Base-by-base conservation (phyloP, 2,797 vertebrate genomes). In the Chaetodon trifasciatus region DNA sequence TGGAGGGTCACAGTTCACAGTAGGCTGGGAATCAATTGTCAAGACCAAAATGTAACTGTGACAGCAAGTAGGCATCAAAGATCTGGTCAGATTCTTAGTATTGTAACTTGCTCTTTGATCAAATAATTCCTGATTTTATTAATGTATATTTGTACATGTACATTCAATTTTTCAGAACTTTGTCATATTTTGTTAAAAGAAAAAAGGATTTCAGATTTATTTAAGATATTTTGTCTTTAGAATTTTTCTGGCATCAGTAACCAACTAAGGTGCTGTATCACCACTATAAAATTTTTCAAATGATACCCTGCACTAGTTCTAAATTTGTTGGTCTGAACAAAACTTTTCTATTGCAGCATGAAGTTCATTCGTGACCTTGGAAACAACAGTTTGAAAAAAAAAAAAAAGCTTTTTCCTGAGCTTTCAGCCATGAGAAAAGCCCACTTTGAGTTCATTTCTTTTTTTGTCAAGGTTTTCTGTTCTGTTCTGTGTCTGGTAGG, bases 1-100 rank as follows among this genome's bases (percentile, higher is more conserved):
- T 56, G 64, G 39, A 57, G 58, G 32, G n/a, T 67, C 66, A 68
- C 44, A 72, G 37, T 17, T 69, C n/a, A 37, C 42, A 47, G n/a
- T 1, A 37, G 42, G 42, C 37, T 13, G 17, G 8, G 10, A 9
- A 13, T 62, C 39, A 40, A 21, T 8, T 17, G 19, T 46, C 49
- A 50, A 32, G 13, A 61, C 53, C 8, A 3, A 69, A 58, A 50
- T 28, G 13, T 23, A 32, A 47, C 56, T 56, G 23, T 28, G 55
- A 15, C 53, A 68, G 49, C 2, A 3, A 69, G 44, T 17, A 39
- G 58, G 46, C 6, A 17, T 39, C 60, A 65, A 8, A 65, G 40
- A 47, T 23, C 21, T 24, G 28, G 10, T 72, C 16, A 39, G 44
- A 68, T 40, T 63, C 5, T 6, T 16, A 32, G 68, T 42, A 15